Percentiles rank a stretch among this genome's conserved stretches.
Conservation (phyloP, 2,113 vertebrate genomes). For the Carassius gibelio region DNA sequence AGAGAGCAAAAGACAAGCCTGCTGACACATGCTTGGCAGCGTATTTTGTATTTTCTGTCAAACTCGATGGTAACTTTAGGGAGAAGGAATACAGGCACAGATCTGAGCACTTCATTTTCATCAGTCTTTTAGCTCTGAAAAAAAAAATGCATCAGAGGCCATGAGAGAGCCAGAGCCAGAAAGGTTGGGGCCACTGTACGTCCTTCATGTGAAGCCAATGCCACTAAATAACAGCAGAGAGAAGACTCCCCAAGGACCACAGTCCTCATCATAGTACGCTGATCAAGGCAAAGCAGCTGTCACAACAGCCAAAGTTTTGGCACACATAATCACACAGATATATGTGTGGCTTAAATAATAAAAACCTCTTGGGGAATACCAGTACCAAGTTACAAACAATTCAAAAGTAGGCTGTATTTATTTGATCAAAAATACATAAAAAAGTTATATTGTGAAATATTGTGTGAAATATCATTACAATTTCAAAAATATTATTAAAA, state of each 20-base stretch:
- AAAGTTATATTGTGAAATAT: no score
- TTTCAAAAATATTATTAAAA: no score
- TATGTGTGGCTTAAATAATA: neutral
- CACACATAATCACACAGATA: neutral
- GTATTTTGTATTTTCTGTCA: conserved; percentile 3
- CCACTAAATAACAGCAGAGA: conserved; percentile 21
- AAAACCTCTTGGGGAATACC: neutral
- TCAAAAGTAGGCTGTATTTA: neutral
- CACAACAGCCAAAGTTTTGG: neutral
- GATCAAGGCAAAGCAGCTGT: conserved; percentile 35
- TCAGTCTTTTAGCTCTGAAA: neutral
- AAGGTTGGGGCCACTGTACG: neutral
- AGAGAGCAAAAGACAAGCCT: conserved; percentile 17
- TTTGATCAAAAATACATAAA: no score
- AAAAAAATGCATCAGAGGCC: neutral
- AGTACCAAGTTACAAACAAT: neutral
- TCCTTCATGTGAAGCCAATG: conserved; percentile 36
- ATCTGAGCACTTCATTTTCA: conserved; percentile 4
- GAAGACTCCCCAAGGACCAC: conserved; percentile 13
- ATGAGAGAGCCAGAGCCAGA: conserved; percentile 15
- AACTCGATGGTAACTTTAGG: neutral
- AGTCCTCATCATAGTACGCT: conserved; percentile 10
- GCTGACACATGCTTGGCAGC: neutral
- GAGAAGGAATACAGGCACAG: neutral
- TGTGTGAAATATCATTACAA: no score